Percentiles rank a stretch among this genome's conserved stretches.
Evolutionary conservation across 2,797 vertebrate genomes (phyloP).

Genomic region (Notolabrus celidotus): DNA sequence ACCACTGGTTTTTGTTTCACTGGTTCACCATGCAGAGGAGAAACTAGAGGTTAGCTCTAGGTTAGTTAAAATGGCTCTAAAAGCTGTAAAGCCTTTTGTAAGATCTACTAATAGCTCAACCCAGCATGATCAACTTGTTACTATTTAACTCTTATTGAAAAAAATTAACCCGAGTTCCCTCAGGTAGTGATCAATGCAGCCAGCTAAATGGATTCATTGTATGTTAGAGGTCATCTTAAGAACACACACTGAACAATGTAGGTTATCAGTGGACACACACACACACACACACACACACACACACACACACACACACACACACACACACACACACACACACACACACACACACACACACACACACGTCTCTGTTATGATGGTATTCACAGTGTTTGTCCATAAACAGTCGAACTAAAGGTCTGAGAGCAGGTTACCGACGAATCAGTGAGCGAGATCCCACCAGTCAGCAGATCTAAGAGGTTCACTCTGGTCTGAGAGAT

Average conservation of each 20-base stretch:
- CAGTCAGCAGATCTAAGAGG: not conserved
- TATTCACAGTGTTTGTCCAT: constrained; percentile 67
- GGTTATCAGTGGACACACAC: constrained; percentile 48
- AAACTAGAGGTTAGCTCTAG: constrained; percentile 9
- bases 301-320: constrained; percentile 17
- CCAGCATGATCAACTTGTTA: not conserved
- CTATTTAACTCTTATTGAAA: constrained; percentile 31
- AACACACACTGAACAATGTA: constrained; percentile 51
- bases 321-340: constrained; percentile 9
- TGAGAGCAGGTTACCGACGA: constrained; percentile 36
- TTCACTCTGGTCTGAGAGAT: not conserved
- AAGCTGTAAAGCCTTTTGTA: constrained; percentile 5
- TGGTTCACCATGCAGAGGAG: not conserved
- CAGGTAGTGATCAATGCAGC: not conserved
- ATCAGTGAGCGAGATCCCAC: constrained; percentile 13
- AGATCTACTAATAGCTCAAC: not conserved
- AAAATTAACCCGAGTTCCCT: constrained; percentile 15
- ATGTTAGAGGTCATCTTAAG: constrained; percentile 56
- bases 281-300: constrained; percentile 5
- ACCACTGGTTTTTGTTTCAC: too few relatives aligned
- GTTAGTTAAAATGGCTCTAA: constrained; percentile 6
- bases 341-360: constrained; percentile 9
- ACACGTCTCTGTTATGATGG: constrained; percentile 51
- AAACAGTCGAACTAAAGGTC: constrained; percentile 62
- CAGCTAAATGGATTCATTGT: constrained; percentile 20